Base-by-base conservation (phyloP, 92 coral and sea anemone species). In the Blastomussa wellsi region DNA sequence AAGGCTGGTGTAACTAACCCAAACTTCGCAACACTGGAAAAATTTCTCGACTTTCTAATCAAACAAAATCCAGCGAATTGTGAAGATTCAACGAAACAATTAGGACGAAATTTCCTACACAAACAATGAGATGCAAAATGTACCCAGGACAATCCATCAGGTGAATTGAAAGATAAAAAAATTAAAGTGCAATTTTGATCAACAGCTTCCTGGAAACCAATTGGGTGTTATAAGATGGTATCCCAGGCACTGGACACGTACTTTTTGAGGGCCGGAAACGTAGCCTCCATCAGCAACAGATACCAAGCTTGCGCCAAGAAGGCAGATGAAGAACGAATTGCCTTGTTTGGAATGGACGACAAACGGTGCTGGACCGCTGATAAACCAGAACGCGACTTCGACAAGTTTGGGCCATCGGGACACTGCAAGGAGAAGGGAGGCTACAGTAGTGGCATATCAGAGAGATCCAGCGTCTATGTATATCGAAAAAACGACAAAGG, bases 261-360 rank as follows among this genome's bases (percentile, higher is more conserved):
- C 31, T 42, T 72, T 24, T 0, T 55, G 11, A 72, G 36, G 29
- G 71, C 38, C 14, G 65, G 37, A 44, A 74, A 60, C 60, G 10
- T 24, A 11, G 3, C 31, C 26, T 13, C 71, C 1, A 75, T 72
- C 3, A 24, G 16, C 47, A 53, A 26, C 64, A 74, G 73, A 83
- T 83, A 55, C 42, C 15, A 55, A 20, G 55, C 57, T 15, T 83
- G 87, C 19, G 62, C 26, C 4, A 0, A 26, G 14, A 39, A 38
- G 33, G 87, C 87, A 5, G 26, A 74, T 7, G 32, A 16, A 14
- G 11, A 72, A 16, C 73, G 73, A 29, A 72, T 39, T 1, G 13
- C 26, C 10, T 42, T 72, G 59, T 83, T 83, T 32, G 80, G 87
- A 1, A 20, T 83, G 39, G 87, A 83, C n/a, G 87, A 83, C 60